A percentile compares a stretch with the other conserved stretches of the same genome.
Evolutionary conservation across 1,140 invertebrate genomes (phyloP).

Genomic region (Trichoplusia ni): DNA sequence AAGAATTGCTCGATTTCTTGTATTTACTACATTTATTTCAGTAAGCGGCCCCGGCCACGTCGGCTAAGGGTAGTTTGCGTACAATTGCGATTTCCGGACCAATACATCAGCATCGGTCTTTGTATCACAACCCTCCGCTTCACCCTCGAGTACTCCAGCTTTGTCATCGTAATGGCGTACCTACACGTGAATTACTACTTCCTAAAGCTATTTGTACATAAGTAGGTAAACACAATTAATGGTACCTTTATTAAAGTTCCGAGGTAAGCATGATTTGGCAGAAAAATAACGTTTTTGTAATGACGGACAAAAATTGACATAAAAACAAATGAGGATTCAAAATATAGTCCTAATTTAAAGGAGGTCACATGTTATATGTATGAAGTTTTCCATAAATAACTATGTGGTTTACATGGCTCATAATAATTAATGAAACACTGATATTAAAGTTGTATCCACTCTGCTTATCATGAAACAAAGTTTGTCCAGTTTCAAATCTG

Average conservation of each 20-base stretch:
- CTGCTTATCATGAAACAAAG: slow-evolving; percentile 10
- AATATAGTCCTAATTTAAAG: no score
- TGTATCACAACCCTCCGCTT: slow-evolving; percentile 27
- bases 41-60: no score
- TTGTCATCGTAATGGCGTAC: slow-evolving; percentile 21
- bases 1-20: slow-evolving; percentile 13
- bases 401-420: slow-evolving; percentile 12
- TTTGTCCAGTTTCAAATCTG: slow-evolving; percentile 10
- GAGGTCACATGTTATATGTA: no score
- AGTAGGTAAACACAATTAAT: neutral
- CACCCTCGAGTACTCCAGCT: slow-evolving; percentile 22
- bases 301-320: no score
- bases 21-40: slow-evolving; percentile 17
- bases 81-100: slow-evolving; percentile 30
- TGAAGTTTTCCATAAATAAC: no score
- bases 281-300: neutral
- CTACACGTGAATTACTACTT: slow-evolving; percentile 26
- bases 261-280: neutral
- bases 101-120: slow-evolving; percentile 32
- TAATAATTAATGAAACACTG: slow-evolving; percentile 17
- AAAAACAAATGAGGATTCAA: no score
- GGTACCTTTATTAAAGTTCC: neutral
- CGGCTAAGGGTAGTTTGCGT: slow-evolving; percentile 30
- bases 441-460: slow-evolving; percentile 8
- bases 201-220: slow-evolving; percentile 18